Evolutionary conservation across 2,113 vertebrate species (phyloP).

Genomic region (Prietella phreatophila): DNA sequence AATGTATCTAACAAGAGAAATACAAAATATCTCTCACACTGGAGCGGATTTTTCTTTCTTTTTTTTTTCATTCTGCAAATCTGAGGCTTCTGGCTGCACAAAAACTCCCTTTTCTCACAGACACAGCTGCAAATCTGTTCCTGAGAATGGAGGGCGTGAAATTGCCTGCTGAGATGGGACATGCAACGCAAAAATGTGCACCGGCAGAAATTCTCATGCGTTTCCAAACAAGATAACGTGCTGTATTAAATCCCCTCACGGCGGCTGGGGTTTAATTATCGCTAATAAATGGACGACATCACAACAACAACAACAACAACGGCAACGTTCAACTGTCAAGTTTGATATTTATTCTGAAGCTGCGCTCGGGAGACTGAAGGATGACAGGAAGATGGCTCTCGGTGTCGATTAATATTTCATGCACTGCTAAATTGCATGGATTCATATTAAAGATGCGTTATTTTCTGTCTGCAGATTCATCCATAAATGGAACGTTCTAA

Average conservation of each 20-base stretch:
- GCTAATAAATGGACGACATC: constrained; percentile 29
- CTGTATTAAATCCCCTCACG: constrained; percentile 8
- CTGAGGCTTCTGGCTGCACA: too few relatives aligned
- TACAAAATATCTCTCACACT: background rate
- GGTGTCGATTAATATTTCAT: constrained; percentile 13
- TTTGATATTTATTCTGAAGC: constrained; percentile 18
- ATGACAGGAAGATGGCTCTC: constrained; percentile 10
- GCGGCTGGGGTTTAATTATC: constrained; percentile 33
- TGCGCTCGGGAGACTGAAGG: background rate
- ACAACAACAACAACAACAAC: background rate
- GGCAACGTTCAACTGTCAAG: background rate
- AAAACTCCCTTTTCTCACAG: background rate
- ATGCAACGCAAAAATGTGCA: constrained; percentile 39
- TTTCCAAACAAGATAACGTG: constrained; percentile 40
- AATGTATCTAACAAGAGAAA: background rate
- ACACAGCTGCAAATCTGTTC: too few relatives aligned
- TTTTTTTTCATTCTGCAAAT: background rate
- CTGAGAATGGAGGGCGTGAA: constrained; percentile 39
- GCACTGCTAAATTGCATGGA: background rate
- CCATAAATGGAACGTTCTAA: background rate
- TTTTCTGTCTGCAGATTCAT: background rate
- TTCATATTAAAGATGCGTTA: constrained; percentile 15
- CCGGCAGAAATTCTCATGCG: constrained; percentile 38
- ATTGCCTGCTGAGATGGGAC: constrained; percentile 32
- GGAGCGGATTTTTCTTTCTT: background rate